Conservation (phyloP, 1,140 invertebrate genomes). For the Hesperophylax magnus region DNA sequence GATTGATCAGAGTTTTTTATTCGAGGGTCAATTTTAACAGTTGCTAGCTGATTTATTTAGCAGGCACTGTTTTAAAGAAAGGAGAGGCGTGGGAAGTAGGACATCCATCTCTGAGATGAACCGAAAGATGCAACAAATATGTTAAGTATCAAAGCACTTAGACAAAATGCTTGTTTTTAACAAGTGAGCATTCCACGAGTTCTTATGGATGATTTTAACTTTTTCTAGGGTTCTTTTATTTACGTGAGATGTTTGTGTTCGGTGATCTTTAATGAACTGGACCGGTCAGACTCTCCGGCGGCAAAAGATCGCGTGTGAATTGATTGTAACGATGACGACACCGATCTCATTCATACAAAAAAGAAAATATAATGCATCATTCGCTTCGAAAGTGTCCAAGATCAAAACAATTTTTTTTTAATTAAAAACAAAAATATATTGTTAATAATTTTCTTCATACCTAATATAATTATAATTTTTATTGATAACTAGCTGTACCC, state of each 20-base stretch:
- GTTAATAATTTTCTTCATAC: too few relatives aligned
- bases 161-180: not conserved
- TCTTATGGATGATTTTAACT: not conserved
- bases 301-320: slow-evolving; percentile 19
- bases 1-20: not conserved
- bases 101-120: slow-evolving; percentile 20
- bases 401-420: too few relatives aligned
- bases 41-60: not conserved
- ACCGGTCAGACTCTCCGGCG: slow-evolving; percentile 32
- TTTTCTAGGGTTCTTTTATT: not conserved
- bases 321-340: slow-evolving; percentile 31
- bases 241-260: not conserved
- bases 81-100: slow-evolving; percentile 34
- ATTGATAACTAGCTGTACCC: too few relatives aligned
- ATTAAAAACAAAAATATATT: too few relatives aligned
- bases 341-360: not conserved
- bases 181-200: not conserved
- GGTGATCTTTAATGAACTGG: slow-evolving; percentile 5
- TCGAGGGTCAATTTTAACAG: not conserved
- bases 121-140: not conserved
- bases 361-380: not conserved
- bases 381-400: not conserved
- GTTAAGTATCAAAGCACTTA: not conserved
- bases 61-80: slow-evolving; percentile 16
- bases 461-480: too few relatives aligned